Conservation (phyloP, 2,113 vertebrate genomes). For the Pedionomus torquatus region DNA sequence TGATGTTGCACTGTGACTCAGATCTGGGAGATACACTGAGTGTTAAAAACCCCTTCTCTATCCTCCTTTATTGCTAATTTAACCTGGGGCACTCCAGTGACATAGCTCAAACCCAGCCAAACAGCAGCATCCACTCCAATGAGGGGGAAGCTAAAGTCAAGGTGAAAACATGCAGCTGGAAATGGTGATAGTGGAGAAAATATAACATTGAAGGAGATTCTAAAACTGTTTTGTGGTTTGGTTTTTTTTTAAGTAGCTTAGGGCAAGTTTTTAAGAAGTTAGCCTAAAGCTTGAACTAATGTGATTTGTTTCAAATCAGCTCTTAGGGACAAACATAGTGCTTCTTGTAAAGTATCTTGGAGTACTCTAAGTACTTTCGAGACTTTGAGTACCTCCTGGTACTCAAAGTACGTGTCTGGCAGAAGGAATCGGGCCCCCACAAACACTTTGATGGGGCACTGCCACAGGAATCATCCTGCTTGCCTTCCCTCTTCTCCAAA, state of each 20-base stretch:
- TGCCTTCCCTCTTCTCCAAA: neutral
- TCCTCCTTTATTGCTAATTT: neutral
- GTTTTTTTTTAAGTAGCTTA: neutral
- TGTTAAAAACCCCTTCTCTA: neutral
- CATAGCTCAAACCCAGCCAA: neutral
- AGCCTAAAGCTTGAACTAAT: neutral
- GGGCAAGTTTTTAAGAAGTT: neutral
- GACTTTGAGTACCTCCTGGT: neutral
- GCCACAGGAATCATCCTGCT: neutral
- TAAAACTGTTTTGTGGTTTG: neutral
- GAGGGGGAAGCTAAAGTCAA: neutral
- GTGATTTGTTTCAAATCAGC: neutral
- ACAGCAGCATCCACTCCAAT: neutral
- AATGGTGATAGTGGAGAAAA: neutral
- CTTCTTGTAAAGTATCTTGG: neutral
- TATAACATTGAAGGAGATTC: neutral
- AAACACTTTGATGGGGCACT: neutral
- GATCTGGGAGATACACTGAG: neutral
- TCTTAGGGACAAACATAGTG: neutral
- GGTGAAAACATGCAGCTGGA: neutral
- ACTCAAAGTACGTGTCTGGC: neutral
- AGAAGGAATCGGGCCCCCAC: neutral
- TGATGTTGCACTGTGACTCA: neutral
- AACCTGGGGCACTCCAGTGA: neutral
- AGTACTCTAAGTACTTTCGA: neutral